These are phyloP conservation scores for Tauraco hartlaubi DNA, from an alignment of 2,797 vertebrate genomes.

Conservation along the genomic window DNA sequence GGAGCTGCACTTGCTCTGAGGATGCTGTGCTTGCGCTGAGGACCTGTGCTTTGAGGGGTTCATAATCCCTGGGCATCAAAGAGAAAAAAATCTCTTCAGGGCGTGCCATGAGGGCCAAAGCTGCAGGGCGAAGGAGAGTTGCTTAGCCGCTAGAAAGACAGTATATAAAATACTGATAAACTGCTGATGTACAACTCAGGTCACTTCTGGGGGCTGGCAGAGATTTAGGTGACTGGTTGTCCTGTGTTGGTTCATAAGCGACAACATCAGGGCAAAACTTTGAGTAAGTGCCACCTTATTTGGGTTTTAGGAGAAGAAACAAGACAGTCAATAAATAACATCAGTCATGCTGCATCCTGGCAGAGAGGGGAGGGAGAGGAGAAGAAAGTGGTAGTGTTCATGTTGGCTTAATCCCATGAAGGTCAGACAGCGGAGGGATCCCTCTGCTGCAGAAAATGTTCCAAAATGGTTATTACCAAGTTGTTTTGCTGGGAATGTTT, in stretches of 20 bases:
- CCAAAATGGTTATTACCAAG: accelerated
- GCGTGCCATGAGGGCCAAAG: neutral
- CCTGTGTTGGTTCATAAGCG: neutral
- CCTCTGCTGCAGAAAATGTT: neutral
- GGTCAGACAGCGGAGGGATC: accelerated
- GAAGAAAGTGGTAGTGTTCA: neutral
- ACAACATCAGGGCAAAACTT: neutral
- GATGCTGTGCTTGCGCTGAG: neutral
- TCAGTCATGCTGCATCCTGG: neutral
- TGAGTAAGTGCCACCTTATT: neutral
- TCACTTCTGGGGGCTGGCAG: neutral
- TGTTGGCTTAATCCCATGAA: accelerated
- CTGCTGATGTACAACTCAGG: neutral
- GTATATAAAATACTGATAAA: neutral
- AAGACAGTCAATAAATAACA: neutral
- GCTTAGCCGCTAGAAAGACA: neutral
- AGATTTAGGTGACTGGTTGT: neutral
- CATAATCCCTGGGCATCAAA: neutral
- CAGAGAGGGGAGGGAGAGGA: neutral
- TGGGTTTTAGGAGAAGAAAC: neutral
- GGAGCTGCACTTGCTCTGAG: neutral
- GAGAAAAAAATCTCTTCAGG: accelerated
- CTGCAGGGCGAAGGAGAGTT: neutral
- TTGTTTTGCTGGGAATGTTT: neutral
- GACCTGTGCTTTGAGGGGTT: neutral